Evolutionary conservation across 1,140 invertebrate species (phyloP), one percentile per base, ranked within the genome.

Genomic region (Phymastichus coffea): DNA sequence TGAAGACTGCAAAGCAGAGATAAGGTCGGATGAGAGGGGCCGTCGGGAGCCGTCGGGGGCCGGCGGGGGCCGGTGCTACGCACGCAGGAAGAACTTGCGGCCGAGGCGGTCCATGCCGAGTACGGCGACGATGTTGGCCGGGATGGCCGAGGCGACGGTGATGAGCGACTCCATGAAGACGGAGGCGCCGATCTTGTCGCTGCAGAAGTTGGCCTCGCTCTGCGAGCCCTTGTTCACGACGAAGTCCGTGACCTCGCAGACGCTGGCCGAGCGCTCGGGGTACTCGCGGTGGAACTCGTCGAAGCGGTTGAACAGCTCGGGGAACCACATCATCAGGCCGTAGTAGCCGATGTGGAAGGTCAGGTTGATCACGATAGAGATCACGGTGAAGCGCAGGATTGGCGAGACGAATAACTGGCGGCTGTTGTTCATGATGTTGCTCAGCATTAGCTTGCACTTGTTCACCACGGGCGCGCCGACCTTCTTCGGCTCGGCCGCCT

Each of bases 241-340:
- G 70, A 86, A 92, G 0, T 85, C 78, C 9, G 89, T 92, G 23
- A 93, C 89, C 62, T 86, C 72, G 66, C 91, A 93, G 30, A 93
- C 89, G 52, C 86, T 85, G 0, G 90, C 88, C 38, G 81, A 80
- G 56, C 83, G 65, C 38, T 69, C 67, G 0, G 78, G 76, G 54
- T 82, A 75, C 33, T 76, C 81, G 28, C 83, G 81, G 53, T 86
- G 83, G 74, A 83, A 94, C 70, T 89, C 87, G 72, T 93, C 89
- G 70, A 92, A 92, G 40, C 91, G 87, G 73, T 91, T 91, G 78
- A 92, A 93, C 62, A 94, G 83, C 77, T 93, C 91, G 0, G 92
- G 91, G 78, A 94, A 94, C 92, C 92, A 94, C 88, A 94, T 92
- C 90, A 93, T 92, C 19, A 93, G 79, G 44, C 91, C 91, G 68